phyloP scores from a whole-genome alignment of 37 sponge, comb jelly and placozoan species.

The Lycopodina hypogea region DNA sequence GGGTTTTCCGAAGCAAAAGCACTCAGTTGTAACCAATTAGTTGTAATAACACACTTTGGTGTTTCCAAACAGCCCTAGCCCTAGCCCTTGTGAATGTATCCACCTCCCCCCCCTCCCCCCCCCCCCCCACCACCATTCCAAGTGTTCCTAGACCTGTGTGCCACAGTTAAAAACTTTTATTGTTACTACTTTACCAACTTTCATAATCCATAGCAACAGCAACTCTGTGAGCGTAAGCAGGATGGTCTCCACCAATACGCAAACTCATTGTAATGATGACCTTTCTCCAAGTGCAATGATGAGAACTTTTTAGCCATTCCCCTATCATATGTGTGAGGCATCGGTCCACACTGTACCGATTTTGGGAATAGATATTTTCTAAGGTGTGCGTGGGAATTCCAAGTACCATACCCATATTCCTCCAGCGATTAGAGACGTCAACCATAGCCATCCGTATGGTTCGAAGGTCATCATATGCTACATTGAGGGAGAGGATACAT shows the following conservation, averaged over 20 bases:
- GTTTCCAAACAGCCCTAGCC: too few relatives aligned
- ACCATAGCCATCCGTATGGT: conserved; percentile 9
- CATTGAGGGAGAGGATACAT: too few relatives aligned
- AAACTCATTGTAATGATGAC: conserved; percentile 10
- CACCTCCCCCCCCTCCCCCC: too few relatives aligned
- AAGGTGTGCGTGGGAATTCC: background rate
- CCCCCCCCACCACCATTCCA: too few relatives aligned
- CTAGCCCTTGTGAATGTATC: too few relatives aligned
- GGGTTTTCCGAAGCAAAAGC: too few relatives aligned
- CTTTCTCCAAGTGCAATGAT: conserved; percentile 2
- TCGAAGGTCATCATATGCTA: conserved; percentile 3
- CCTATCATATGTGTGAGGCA: conserved; percentile 16
- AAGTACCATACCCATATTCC: conserved; percentile 16
- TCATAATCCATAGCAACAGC: conserved; percentile 10
- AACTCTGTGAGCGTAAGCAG: conserved; percentile 9
- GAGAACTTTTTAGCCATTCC: conserved; percentile 22
- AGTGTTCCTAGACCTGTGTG: too few relatives aligned
- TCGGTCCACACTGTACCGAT: background rate
- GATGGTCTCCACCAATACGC: conserved; percentile 17
- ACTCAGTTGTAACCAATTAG: too few relatives aligned
- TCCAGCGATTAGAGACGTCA: conserved; percentile 3
- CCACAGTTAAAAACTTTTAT: background rate
- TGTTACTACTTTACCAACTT: background rate
- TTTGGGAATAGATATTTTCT: background rate
- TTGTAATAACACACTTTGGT: too few relatives aligned